Conservation (phyloP, 2,113 vertebrate genomes). For the Lophochroa leadbeateri region DNA sequence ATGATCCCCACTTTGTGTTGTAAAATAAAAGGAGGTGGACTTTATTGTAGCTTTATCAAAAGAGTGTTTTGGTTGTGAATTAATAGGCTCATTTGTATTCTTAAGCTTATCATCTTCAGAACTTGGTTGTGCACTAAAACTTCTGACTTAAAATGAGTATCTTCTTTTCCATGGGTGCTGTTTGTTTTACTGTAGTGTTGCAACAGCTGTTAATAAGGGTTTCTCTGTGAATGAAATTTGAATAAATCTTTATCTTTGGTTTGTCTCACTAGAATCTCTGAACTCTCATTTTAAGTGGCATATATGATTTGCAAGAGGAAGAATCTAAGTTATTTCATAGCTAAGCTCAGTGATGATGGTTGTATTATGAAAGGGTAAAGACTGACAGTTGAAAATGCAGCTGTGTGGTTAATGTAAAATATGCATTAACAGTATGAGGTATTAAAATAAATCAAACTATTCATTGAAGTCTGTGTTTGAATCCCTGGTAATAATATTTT, state of each 20-base stretch:
- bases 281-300: neutral
- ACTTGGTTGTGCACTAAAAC: neutral
- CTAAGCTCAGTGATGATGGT: neutral
- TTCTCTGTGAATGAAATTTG: neutral
- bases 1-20: neutral
- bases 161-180: neutral
- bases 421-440: neutral
- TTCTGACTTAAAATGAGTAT: neutral
- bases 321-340: neutral
- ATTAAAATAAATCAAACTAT: neutral
- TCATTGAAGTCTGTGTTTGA: neutral
- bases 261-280: neutral
- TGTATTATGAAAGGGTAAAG: neutral
- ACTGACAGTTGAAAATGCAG: constrained; percentile 6
- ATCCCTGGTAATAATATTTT: neutral
- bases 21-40: neutral
- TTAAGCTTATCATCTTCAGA: neutral
- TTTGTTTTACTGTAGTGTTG: neutral
- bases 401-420: constrained; percentile 7
- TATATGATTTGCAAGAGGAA: neutral
- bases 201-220: neutral
- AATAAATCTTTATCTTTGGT: neutral
- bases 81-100: neutral
- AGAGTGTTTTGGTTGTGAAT: neutral
- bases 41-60: neutral